Conservation (phyloP, 1,140 invertebrate species). For the Rhopalosiphum padi region DNA sequence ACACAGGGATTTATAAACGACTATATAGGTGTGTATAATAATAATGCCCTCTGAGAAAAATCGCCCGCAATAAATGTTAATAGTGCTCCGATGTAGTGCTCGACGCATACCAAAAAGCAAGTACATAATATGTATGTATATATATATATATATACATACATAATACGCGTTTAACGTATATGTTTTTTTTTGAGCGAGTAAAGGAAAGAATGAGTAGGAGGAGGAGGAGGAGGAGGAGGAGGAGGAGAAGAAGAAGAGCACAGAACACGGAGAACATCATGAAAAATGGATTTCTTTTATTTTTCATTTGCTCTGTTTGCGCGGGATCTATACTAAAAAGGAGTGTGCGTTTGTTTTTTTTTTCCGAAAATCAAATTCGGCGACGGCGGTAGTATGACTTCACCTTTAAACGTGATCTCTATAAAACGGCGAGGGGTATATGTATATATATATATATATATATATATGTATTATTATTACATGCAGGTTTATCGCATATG, state of each 20-base stretch:
- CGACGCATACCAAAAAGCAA: background rate
- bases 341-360: background rate
- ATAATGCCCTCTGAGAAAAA: background rate
- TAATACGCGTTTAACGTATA: background rate
- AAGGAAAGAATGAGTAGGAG: background rate
- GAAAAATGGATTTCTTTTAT: constrained; percentile 33
- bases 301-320: background rate
- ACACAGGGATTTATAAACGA: background rate
- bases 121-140: background rate
- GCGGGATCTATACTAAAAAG: background rate
- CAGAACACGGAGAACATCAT: background rate
- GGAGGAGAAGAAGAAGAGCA: background rate
- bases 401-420: background rate
- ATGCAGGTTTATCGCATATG: background rate
- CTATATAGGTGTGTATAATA: background rate
- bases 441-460: background rate
- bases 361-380: constrained; percentile 1
- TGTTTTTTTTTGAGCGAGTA: background rate
- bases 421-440: background rate
- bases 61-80: constrained; percentile 1
- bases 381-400: background rate
- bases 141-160: too few relatives aligned
- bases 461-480: background rate
- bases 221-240: background rate
- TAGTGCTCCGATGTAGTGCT: background rate